Conservation (phyloP, 2,113 vertebrate species). For the Lonchura striata region DNA sequence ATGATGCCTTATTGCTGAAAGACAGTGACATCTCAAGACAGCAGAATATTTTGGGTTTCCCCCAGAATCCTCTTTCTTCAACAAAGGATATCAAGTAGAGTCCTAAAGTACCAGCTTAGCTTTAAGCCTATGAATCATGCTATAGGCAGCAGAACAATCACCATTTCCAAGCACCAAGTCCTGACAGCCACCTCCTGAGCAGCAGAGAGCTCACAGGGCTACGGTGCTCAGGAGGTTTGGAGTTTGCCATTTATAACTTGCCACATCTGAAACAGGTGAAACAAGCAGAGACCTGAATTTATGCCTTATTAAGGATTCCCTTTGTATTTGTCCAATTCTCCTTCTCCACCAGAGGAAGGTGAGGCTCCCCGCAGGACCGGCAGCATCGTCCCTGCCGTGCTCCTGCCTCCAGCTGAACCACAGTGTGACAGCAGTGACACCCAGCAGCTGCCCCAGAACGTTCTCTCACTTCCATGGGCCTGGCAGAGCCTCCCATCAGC, state of each 20-base stretch:
- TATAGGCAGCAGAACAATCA: not conserved
- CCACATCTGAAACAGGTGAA: not conserved
- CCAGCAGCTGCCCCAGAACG: not conserved
- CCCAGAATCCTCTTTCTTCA: too few species aligned
- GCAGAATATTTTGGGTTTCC: not conserved
- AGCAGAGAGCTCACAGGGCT: not conserved
- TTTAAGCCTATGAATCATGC: not conserved
- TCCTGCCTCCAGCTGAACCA: not conserved
- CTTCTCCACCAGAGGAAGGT: not conserved
- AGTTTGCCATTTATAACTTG: not conserved
- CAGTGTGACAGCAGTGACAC: not conserved
- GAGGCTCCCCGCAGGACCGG: rapidly evolving
- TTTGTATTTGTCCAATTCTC: not conserved
- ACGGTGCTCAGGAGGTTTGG: not conserved
- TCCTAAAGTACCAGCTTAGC: not conserved
- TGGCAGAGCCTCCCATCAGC: not conserved
- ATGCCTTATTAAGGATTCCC: not conserved
- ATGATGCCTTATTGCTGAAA: rapidly evolving
- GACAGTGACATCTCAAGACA: not conserved
- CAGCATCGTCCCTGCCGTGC: not conserved
- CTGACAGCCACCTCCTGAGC: too few species aligned
- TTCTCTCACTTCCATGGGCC: not conserved
- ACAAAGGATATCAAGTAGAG: not conserved
- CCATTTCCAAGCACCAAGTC: not conserved
- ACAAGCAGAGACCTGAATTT: not conserved